Evolutionary conservation across 2,113 vertebrate species (phyloP), one percentile per base, ranked within the genome.

Genomic region (Myotis lucifugus): DNA sequence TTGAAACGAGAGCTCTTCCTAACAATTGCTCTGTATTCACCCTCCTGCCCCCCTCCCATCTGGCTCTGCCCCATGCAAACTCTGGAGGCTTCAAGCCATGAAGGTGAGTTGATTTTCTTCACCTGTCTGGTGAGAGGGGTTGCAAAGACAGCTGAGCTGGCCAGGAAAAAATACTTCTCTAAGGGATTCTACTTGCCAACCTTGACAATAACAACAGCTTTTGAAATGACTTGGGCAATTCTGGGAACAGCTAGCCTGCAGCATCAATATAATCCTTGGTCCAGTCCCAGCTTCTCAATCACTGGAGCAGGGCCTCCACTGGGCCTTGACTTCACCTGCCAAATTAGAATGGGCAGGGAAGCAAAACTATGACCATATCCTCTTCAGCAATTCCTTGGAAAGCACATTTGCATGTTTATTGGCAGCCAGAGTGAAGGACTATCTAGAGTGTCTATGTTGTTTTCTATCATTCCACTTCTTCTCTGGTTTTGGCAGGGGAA

Each of bases 271-370:
- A 61, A 72, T 25, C 9, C 5, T 1, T 0, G 6, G 23, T 64
- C 69, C 6, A 64, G 32, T 46, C 23, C 93, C n/a, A 56, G 82
- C 29, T 84, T 23, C 67, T 69, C 0, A 11, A 88, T 74, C 54
- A 56, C 84, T 52, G 90, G 93, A 87, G 74, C 7, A 0, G 54
- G 32, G 42, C 52, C 61, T 89, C 79, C 81, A 54, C 64, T 50
- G 34, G 79, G 59, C 40, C 48, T 59, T 85, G 70, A 69, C 79
- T 34, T 94, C 67, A 79, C 56, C 79, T 90, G 84, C 94, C 90
- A 91, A 93, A 91, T 40, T 70, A n/a, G 76, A 96, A 95, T 56
- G 56, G 70, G 79, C 79, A 93, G 50, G 50, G 94, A 93, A 96
- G 90, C 78, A 93, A 91, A 83, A 76, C 83, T 69, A 64, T 50